Evolutionary conservation across 2,888 invertebrate species (phyloP).

Genomic region (Ctenicera cuprea): DNA sequence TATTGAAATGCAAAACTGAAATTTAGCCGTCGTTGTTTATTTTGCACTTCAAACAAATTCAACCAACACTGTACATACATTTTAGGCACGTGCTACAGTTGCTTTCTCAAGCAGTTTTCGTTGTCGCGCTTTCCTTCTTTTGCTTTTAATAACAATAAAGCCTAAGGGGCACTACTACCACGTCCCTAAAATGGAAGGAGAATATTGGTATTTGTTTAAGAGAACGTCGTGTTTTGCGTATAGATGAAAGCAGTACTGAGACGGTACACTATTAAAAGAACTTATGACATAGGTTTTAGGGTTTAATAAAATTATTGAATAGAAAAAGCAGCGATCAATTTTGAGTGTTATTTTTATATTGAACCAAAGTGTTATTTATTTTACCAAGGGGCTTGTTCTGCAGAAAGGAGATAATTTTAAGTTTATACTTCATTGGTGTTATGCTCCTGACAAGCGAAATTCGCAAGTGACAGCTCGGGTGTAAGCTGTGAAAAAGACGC

Average conservation of each 20-base stretch:
- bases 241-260: constrained; percentile 28
- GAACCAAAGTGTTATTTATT: neutral
- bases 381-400: neutral
- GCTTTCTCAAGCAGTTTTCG: constrained; percentile 28
- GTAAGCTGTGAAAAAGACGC: constrained; percentile 30
- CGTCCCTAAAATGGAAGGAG: constrained; percentile 34
- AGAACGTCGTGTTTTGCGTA: constrained; percentile 36
- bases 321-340: too few relatives aligned
- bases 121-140: constrained; percentile 40
- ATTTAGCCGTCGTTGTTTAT: neutral
- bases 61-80: neutral
- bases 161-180: constrained; percentile 28
- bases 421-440: constrained; percentile 25
- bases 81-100: constrained; percentile 9
- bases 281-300: too few relatives aligned
- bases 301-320: too few relatives aligned
- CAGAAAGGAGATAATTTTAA: constrained; percentile 20
- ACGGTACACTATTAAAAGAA: constrained; percentile 2
- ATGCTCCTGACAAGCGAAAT: constrained; percentile 22
- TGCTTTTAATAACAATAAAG: constrained; percentile 41
- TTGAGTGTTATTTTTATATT: too few relatives aligned
- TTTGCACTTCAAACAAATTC: constrained; percentile 2
- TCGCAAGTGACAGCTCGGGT: constrained; percentile 24
- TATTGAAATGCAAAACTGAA: too few relatives aligned
- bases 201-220: constrained; percentile 46